Base-by-base conservation (phyloP, 2,113 vertebrate genomes). In the Spea bombifrons region DNA sequence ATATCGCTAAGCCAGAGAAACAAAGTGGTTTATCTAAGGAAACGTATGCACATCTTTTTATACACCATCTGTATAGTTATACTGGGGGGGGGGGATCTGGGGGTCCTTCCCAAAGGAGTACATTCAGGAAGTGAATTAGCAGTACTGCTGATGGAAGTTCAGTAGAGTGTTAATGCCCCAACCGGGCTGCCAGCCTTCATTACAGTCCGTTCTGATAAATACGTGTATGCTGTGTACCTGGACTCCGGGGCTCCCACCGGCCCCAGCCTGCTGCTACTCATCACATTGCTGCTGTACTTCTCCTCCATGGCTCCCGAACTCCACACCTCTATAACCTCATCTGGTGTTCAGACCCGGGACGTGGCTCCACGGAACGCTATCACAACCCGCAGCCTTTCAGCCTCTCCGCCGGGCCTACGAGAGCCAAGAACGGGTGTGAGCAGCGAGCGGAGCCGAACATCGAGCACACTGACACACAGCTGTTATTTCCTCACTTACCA, bases 261-360 rank as follows among this genome's bases (percentile, higher is more conserved):
- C 8, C 95, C 95, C 85, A 96, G 88, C 61, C 90, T 86, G 44
- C 93, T 90, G 80, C 84, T 91, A 13, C 94, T 92, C 46, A 95
- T 90, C 0, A 93, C 93, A 83, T 96, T 95, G 81, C 91, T 94
- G 85, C 93, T 91, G 91, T 95, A 96, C 81, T 93, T 94, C 4
- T 95, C 92, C 68, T 95, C 94, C 95, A 96, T 96, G 63, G 10
- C 68, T 6, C 61, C 12, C 9, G 9, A 48, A 48, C 49, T 59
- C 76, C n/a, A 15, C 16, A 30, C 47, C 10, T 12, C 10, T 13
- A 59, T 16, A 65, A 16, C 9, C 2, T 48, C 67, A 45, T 44
- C 4, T 15, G 30, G 50, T 8, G 13, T 30, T 30, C 30, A 13
- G 12, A 45, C n/a, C 5, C 3, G 7, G 3, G n/a, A 10, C 17